phyloP scores from a whole-genome alignment of 1,140 invertebrate genomes.

The Drosophila mojavensis region DNA sequence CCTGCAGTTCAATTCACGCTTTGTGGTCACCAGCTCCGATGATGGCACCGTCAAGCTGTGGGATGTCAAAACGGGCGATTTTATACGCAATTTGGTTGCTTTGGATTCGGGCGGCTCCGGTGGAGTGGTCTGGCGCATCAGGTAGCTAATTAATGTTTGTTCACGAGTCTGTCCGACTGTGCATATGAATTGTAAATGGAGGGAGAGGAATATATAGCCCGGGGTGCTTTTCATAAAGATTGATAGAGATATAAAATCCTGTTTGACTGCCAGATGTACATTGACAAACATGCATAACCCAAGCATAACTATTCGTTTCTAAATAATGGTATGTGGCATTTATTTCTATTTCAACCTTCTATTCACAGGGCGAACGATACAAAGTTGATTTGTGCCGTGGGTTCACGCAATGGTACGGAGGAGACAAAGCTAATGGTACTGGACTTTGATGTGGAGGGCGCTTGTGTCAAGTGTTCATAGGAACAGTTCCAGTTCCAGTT shows the following conservation, averaged over 20 bases:
- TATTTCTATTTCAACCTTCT: neutral
- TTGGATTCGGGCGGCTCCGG: slow-evolving; percentile 97
- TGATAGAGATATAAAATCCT: no score
- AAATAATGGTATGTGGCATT: no score
- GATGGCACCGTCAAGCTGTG: slow-evolving; percentile 99
- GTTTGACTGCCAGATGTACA: neutral
- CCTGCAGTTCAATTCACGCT: slow-evolving; percentile 98
- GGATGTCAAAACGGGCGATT: slow-evolving; percentile 98
- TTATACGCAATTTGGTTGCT: slow-evolving; percentile 97
- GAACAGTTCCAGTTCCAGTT: slow-evolving; percentile 44
- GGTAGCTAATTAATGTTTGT: slow-evolving; percentile 72
- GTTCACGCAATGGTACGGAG: slow-evolving; percentile 98
- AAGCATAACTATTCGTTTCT: no score
- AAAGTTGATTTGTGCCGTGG: slow-evolving; percentile 98
- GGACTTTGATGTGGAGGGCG: slow-evolving; percentile 96
- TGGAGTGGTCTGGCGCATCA: slow-evolving; percentile 99
- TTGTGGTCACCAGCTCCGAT: slow-evolving; percentile 99
- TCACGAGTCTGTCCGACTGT: no score
- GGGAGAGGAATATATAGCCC: no score
- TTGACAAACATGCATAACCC: neutral
- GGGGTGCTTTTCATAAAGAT: no score
- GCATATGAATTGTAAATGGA: no score
- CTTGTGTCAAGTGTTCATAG: slow-evolving; percentile 86
- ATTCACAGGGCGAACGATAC: slow-evolving; percentile 92
- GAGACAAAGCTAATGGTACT: slow-evolving; percentile 99